Evolutionary conservation across 2,888 invertebrate genomes (phyloP), one percentile per base, ranked within the genome.

Genomic region (Netelia inedita): DNA sequence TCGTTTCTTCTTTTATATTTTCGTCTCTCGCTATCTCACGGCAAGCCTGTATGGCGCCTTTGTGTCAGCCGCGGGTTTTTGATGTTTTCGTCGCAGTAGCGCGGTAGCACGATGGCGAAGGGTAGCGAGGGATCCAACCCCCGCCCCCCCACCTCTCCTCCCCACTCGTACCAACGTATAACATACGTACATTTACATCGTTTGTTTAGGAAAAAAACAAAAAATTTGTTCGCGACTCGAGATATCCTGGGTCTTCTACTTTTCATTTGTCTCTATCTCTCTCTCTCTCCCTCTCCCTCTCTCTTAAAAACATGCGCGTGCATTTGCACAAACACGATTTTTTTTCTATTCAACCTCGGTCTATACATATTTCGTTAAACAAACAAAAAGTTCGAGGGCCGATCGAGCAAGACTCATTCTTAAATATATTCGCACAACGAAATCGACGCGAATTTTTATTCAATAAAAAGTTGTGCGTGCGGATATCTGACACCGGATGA

Each of bases 11-110:
- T 75, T 23, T 23, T 43, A 57, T 23, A 80, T 72, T 59, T 66
- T 79, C 72, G 69, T 59, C 65, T 73, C 23, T 35, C 66, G 50
- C 80, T 43, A 53, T 83, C 65, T 14, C 35, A 71, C 66, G 76
- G 2, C 59, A 57, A 79, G 79, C 79, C 85, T 85, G 86, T 83
- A 74, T 69, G 83, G 87, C 82, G 87, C 89, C 91, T 92, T 92
- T 92, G 90, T 91, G 85, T 88, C 86, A 87, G 87, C 78, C 86
- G 88, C 87, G 88, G 89, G 71, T 91, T 91, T 92, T 92, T 91
- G 88, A 92, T 91, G 92, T 91, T 91, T 88, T 86, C 82, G 87
- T 53, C 66, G 72, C 68, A 50, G 41, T 76, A 50, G 53, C 19
- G 21, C 73, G 57, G 63, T 41, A 50, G 59, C 2, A 35, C 73